Evolutionary conservation across 2,888 invertebrate species (phyloP).

Genomic region (Drosophila colorata): DNA sequence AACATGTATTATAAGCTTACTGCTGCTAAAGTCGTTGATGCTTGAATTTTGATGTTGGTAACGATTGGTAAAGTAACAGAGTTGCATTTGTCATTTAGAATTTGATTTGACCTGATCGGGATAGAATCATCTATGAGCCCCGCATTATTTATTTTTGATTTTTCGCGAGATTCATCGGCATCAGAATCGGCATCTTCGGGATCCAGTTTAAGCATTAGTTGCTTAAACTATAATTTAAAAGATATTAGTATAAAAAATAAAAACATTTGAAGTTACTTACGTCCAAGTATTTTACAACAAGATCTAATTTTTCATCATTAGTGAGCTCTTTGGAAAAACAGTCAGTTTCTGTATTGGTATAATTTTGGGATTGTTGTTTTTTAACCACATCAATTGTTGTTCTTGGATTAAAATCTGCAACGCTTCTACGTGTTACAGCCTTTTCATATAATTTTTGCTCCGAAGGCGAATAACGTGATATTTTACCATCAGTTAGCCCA

Average conservation of each 20-base stretch:
- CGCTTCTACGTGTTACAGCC: slow-evolving; percentile 92
- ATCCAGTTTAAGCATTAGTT: slow-evolving; percentile 93
- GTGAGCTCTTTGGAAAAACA: slow-evolving; percentile 85
- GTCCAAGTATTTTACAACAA: slow-evolving; percentile 96
- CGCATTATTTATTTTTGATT: slow-evolving; percentile 78
- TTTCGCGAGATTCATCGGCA: slow-evolving; percentile 86
- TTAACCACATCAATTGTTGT: slow-evolving; percentile 93
- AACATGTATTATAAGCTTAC: slow-evolving; percentile 35
- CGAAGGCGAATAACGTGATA: slow-evolving; percentile 98
- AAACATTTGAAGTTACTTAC: slow-evolving; percentile 85
- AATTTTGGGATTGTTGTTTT: slow-evolving; percentile 86
- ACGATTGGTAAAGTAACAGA: slow-evolving; percentile 43
- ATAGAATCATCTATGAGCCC: slow-evolving; percentile 66
- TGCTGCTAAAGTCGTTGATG: slow-evolving; percentile 19
- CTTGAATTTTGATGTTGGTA: slow-evolving; percentile 41
- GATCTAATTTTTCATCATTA: slow-evolving; percentile 90
- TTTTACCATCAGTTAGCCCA: slow-evolving; percentile 99
- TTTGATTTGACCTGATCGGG: slow-evolving; percentile 63
- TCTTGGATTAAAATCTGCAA: slow-evolving; percentile 94
- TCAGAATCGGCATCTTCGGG: slow-evolving; percentile 89
- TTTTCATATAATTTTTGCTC: slow-evolving; percentile 99
- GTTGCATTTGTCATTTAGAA: slow-evolving; percentile 46
- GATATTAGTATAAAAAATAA: neutral
- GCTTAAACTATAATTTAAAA: slow-evolving; percentile 89
- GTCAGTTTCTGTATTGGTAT: slow-evolving; percentile 85